Base-by-base conservation (phyloP, 2,797 vertebrate species). In the Podargus strigoides region DNA sequence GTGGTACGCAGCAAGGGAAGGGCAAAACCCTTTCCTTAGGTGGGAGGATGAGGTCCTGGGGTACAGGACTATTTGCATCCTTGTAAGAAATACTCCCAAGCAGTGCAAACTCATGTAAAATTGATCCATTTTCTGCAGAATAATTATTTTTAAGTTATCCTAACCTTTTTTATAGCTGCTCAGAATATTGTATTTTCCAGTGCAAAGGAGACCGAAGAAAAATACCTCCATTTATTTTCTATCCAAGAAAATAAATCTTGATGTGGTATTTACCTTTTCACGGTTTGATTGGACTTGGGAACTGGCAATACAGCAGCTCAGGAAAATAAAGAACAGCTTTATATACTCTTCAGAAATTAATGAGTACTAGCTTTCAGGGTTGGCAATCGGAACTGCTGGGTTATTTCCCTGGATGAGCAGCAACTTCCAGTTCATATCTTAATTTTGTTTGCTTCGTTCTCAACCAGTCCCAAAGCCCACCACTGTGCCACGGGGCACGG, bases 401-500 rank as follows among this genome's bases (percentile, higher is more conserved):
- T 56, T 59, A 50, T 53, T 91, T 79, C 52, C 63, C n/a, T n/a
- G n/a, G n/a, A n/a, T n/a, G n/a, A n/a, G n/a, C n/a, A n/a, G n/a
- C n/a, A n/a, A n/a, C n/a, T n/a, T n/a, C 42, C 50, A 90, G 27
- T n/a, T 76, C 4, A 1, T 34, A 77, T 44, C 41, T 70, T 19
- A 39, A 66, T 22, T 62, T 75, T 0, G 2, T 73, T 52, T 59
- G 18, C 42, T 85, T 73, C 5, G 0, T 55, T 60, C 76, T 56
- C 32, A 77, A 24, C 10, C 41, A 37, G 47, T 5, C 37, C 19
- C 14, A 58, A 68, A 80, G 67, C 27, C 26, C 34, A 68, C 9
- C 53, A 5, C 49, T 20, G 18, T 0, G 0, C 28, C 6, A 10
- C 2, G n/a, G 24, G 60, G 18, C 23, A 44, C 2, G 0, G 39